These are phyloP conservation scores for Pocillopora verrucosa DNA, from an alignment of 64 coral and sea anemone species.

Conservation along the genomic window DNA sequence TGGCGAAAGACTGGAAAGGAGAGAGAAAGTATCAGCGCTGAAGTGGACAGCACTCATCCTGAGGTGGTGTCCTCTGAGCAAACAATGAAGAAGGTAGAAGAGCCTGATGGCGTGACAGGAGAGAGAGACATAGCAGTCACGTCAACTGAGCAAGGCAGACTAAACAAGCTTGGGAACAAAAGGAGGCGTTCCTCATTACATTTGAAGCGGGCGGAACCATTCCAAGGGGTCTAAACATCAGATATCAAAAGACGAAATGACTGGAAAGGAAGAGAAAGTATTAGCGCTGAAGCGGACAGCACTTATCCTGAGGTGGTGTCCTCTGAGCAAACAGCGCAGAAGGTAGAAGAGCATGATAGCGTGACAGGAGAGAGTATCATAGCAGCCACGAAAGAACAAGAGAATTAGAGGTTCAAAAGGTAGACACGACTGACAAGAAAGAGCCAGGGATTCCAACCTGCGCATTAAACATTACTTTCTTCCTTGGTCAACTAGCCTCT, in stretches of 20 bases:
- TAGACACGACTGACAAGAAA: not conserved
- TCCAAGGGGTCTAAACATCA: not conserved
- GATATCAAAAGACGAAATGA: too few relatives aligned
- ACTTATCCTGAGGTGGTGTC: not conserved
- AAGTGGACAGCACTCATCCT: not conserved
- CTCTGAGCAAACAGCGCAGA: not conserved
- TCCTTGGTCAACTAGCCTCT: not conserved
- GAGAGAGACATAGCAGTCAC: not conserved
- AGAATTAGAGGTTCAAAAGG: not conserved
- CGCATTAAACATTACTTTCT: not conserved
- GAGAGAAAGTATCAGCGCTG: not conserved
- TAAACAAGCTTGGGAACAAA: conserved; percentile 14
- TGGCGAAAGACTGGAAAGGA: not conserved
- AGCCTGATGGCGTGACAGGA: not conserved
- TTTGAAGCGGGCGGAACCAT: conserved; percentile 1
- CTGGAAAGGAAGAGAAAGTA: not conserved
- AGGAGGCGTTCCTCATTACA: conserved; percentile 8
- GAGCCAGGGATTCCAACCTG: not conserved
- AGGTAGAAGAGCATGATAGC: not conserved
- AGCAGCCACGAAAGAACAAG: not conserved
- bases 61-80: not conserved
- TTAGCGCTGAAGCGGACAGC: not conserved
- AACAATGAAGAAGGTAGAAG: not conserved
- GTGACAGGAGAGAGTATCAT: not conserved
- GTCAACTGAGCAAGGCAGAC: not conserved